Evolutionary conservation across 2,888 invertebrate genomes (phyloP).

Genomic region (Chloromyia formosa): DNA sequence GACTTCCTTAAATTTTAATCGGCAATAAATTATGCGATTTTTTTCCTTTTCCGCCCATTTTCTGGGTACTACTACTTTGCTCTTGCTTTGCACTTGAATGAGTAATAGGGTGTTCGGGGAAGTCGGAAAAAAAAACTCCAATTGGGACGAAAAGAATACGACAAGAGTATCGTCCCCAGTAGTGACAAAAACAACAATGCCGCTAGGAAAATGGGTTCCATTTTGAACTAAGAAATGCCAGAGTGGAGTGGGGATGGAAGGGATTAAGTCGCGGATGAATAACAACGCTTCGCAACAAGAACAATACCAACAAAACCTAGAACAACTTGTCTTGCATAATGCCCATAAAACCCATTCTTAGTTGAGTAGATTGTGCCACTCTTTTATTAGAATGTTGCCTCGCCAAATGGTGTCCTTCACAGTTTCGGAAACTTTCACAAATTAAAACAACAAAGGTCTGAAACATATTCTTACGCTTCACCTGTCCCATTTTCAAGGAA

Average conservation of each 20-base stretch:
- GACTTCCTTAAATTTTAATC: conserved; percentile 48
- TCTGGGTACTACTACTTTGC: background rate
- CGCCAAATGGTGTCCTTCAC: conserved; percentile 46
- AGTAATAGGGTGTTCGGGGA: background rate
- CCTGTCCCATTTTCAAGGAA: conserved; percentile 15
- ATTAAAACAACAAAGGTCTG: conserved; percentile 47
- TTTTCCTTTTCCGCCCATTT: conserved; percentile 6
- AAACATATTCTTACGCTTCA: conserved; percentile 7
- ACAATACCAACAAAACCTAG: conserved; percentile 4
- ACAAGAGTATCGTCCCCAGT: background rate
- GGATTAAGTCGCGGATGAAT: conserved; percentile 33
- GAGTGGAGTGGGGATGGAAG: background rate
- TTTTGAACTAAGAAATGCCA: background rate
- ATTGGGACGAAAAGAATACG: background rate
- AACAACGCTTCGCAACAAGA: conserved; percentile 30
- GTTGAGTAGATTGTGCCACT: conserved; percentile 5
- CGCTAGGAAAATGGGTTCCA: background rate
- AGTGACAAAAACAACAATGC: conserved; percentile 31
- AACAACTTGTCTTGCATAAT: background rate
- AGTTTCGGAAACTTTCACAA: conserved; percentile 43
- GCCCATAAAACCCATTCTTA: background rate
- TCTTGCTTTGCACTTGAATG: conserved; percentile 2
- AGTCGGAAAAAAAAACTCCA: background rate
- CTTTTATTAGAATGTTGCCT: conserved; percentile 38
- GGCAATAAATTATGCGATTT: conserved; percentile 46